Percentiles rank a stretch among this genome's conserved stretches.
Conservation (phyloP, 2,113 vertebrate species). For the Sinocyclocheilus anshuiensis region DNA sequence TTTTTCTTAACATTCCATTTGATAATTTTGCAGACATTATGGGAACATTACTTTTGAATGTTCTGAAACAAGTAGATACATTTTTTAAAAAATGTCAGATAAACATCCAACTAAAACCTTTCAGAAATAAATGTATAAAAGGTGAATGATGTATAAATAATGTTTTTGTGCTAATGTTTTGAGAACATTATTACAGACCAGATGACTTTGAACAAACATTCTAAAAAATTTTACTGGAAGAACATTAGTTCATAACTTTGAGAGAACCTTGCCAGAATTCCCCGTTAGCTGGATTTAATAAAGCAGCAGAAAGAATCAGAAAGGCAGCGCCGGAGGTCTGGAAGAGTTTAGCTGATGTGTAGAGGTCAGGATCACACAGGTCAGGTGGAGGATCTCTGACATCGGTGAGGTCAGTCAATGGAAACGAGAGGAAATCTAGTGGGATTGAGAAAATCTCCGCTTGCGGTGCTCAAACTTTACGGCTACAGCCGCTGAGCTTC, state of each 20-base stretch:
- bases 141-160: no score
- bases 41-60: no score
- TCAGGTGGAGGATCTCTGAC: conserved; percentile 7
- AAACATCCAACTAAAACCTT: no score
- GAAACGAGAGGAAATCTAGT: conserved; percentile 26
- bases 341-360: conserved; percentile 14
- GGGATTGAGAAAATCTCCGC: neutral
- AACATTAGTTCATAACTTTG: neutral
- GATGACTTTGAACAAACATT: neutral
- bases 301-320: neutral
- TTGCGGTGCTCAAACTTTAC: neutral
- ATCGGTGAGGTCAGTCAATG: conserved; percentile 8
- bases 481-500: neutral
- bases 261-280: neutral
- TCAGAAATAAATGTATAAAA: no score
- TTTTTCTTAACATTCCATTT: no score
- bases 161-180: neutral
- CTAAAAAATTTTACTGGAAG: neutral
- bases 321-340: neutral
- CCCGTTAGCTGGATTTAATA: neutral
- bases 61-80: no score
- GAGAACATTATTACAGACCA: neutral
- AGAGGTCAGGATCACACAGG: conserved; percentile 21
- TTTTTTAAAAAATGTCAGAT: no score
- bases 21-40: no score